Base-by-base conservation (phyloP, 2,797 vertebrate genomes). In the Lepilemur septentrionalis region DNA sequence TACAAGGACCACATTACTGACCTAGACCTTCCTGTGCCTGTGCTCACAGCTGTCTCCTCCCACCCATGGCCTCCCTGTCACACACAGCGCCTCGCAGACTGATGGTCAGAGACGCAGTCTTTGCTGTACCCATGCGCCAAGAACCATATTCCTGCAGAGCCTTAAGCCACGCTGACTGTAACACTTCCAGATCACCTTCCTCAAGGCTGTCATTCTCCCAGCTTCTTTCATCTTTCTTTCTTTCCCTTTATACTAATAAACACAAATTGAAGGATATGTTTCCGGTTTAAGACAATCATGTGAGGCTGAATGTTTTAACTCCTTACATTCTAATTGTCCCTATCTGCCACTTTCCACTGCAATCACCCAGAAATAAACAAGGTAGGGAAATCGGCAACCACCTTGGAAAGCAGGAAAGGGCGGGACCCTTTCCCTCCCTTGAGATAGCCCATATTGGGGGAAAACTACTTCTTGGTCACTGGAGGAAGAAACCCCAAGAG, bases 11-110 rank as follows among this genome's bases (percentile, higher is more conserved):
- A 0, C 7, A 0, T 63, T 52, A 28, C 55, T 5, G 38, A 55
- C 9, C 8, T 32, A 35, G 48, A 59, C 2, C 25, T 4, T 70
- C 52, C 38, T 17, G 23, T 4, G 41, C 15, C 23, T 23, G 61
- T 15, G 32, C 14, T 8, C 32, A 43, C 23, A 4, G 43, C 38
- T 63, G 46, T 70, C 32, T 28, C 55, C 61, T 75, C 32, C 48
- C 73, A 5, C 75, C 20, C 7, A 0, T 17, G 7, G 0, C 22
- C 48, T 50, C 1, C 0, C 30, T 2, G 4, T 30, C 48, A 30
- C 69, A 72, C 63, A 48, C 25, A 11, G 32, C 2, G 25, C 23
- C n/a, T 28, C 32, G 35, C 2, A 5, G 48, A 50, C 69, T 69
- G 8, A 32, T 15, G 20, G 32, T n/a, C 59, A 75, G 23, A 55